Evolutionary conservation across 2,888 invertebrate genomes (phyloP), one percentile per base, ranked within the genome.

Genomic region (Nineta flava): DNA sequence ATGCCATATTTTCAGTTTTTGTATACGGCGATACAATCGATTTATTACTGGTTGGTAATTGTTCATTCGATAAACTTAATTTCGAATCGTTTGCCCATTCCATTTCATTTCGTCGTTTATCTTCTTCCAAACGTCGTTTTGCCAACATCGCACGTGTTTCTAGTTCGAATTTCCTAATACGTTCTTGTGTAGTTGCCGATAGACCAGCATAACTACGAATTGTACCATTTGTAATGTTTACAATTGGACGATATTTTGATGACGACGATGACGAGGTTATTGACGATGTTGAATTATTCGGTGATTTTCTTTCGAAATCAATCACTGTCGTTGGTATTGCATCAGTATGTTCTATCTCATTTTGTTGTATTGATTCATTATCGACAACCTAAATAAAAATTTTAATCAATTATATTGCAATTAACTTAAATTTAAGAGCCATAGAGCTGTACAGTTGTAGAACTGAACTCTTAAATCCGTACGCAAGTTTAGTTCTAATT

Each of bases 91-190:
- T 45, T 34, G 34, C 21, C 67, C 69, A 69, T 51, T 70, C 68
- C 57, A 66, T 64, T 52, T 73, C 72, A 16, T 72, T 65, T 51
- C 67, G 71, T 56, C 72, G 74, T 54, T 71, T 70, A 61, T 74
- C 73, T 65, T 64, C 65, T 53, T 64, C 61, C n/a, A 63, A 61
- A 51, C 64, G 61, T 32, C 62, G 59, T 51, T 62, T 48, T 70
- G 61, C 50, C 65, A 87, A 65, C 71, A 83, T 77, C 50, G 83
- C 78, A 65, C 81, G 77, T 2, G 85, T 80, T 66, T 87, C 87
- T 61, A 82, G 73, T 61, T 83, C 83, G 65, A 86, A 83, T 62
- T 82, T 77, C 59, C 80, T 73, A 50, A 79, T 74, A 53, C 79
- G 69, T 59, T 82, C 77, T 56, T 79, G 77, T 7, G 79, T 77